Evolutionary conservation across 2,888 invertebrate genomes (phyloP), one percentile per base, ranked within the genome.

Genomic region (Mesodorylaimus sp.): DNA sequence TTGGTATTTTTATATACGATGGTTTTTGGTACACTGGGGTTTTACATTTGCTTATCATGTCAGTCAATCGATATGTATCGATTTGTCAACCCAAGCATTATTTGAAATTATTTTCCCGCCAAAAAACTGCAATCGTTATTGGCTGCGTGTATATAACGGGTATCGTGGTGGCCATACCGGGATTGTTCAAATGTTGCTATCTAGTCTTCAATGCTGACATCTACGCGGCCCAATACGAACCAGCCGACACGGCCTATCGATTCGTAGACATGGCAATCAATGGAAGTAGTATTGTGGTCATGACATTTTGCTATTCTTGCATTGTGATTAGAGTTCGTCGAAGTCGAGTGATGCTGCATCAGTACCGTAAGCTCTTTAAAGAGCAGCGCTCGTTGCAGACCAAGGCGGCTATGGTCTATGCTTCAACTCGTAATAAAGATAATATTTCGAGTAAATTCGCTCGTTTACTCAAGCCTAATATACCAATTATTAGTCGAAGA

Each of bases 1-100:
- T 50, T 26, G 46, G 41, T 1, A 23, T 53, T n/a, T 42, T 45
- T 19, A 39, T 51, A n/a, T 53, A 53, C 45, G 50, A 53, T 26
- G 28, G 47, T 2, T 50, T 48, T 27, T 53, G 53, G 53, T 53
- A 53, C 46, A 24, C 29, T 19, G 53, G 51, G 1, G 51, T 53
- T 3, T 39, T 53, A 16, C 53, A 53, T 38, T 27, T 53, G 24
- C 37, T 47, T 39, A 16, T 51, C 16, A 53, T 53, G 53, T 39
- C 51, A 2, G 2, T 51, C 19, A 53, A 53, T 28, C 53, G 53
- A 3, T 51, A 46, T 26, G 48, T 53, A 13, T 48, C 41, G 32
- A 53, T 53, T 26, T 53, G 53, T 39, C 36, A 36, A 7, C 41
- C 52, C 13, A 47, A 32, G 16, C 32, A 24, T 13, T 53, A 51